Base-by-base conservation (phyloP, 2,113 vertebrate genomes). In the Haplochromis vanheusdeni region DNA sequence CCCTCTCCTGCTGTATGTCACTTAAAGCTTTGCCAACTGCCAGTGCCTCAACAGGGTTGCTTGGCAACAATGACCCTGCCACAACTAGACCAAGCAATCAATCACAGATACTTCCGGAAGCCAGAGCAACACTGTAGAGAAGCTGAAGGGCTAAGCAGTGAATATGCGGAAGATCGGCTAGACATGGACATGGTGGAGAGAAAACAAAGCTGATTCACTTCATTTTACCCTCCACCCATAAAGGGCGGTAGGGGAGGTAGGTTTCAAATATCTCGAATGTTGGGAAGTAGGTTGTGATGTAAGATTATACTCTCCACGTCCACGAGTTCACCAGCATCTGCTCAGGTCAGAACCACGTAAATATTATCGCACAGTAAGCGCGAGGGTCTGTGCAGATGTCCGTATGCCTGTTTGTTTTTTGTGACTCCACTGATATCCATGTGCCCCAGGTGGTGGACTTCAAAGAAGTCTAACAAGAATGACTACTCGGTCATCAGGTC, bases 91-190 rank as follows among this genome's bases (percentile, higher is more conserved):
- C 87, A 89, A 90, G 80, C 86, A 90, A 95, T 95, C 94, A 95
- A 96, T 96, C 94, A 94, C 88, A 89, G 87, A 90, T 85, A 89
- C 91, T 93, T 95, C 93, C 87, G 65, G 88, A 81, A 86, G 84
- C 40, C 60, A 52, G 84, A 68, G 68, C 31, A 80, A 91, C 80
- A 73, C 79, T 82, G 83, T 4, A 21, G 60, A 91, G 82, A 80
- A 86, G 80, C 65, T 80, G 55, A n/a, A 11, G 75, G 55, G 80
- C 88, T 83, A 79, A 91, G 77, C n/a, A 55, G 45, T 88, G 89
- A 94, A 94, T 85, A 88, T 28, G 89, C 40, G 82, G 60, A 84
- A 92, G 85, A 94, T 87, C 9, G n/a, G 86, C 86, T 47, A 80
- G 88, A 86, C 73, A 75, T 45, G 84, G 49, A 89, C 49, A 37